These are phyloP conservation scores for Aplocera efformata DNA, from an alignment of 2,888 invertebrate species.

Conservation along the genomic window DNA sequence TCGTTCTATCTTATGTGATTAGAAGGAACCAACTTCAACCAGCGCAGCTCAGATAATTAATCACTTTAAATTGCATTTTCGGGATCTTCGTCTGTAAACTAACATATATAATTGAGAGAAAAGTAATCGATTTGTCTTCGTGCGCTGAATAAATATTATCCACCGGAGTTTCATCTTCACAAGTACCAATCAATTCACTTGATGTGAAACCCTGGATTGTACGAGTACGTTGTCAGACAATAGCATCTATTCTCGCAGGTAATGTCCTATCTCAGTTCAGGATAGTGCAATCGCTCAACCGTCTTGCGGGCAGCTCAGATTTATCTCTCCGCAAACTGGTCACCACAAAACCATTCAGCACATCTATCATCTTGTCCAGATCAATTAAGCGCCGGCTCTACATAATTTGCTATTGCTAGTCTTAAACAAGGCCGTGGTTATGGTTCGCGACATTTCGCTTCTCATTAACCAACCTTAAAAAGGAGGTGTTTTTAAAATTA, in stretches of 20 bases:
- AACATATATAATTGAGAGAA: too few species aligned
- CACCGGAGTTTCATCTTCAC: too few species aligned
- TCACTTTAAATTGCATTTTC: neutral
- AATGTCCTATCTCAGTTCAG: conserved; percentile 9
- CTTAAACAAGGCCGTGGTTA: conserved; percentile 45
- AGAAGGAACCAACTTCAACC: too few species aligned
- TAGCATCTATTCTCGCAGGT: conserved; percentile 8
- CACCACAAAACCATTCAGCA: conserved; percentile 35
- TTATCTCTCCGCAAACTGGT: conserved; percentile 44
- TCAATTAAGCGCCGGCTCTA: conserved; percentile 54
- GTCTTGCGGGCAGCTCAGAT: conserved; percentile 45
- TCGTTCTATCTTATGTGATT: too few species aligned
- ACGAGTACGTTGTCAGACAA: neutral
- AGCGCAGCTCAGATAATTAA: neutral
- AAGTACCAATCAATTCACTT: too few species aligned
- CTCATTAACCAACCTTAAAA: too few species aligned
- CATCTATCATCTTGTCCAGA: conserved; percentile 58
- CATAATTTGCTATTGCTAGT: conserved; percentile 8
- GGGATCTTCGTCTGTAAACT: too few species aligned
- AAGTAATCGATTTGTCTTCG: too few species aligned
- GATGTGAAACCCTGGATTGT: too few species aligned
- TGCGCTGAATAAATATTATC: too few species aligned
- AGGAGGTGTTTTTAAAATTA: too few species aligned
- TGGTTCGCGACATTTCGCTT: too few species aligned
- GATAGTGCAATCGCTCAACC: conserved; percentile 29